Conservation (phyloP, 2,888 invertebrate species). For the Thumatha senex region DNA sequence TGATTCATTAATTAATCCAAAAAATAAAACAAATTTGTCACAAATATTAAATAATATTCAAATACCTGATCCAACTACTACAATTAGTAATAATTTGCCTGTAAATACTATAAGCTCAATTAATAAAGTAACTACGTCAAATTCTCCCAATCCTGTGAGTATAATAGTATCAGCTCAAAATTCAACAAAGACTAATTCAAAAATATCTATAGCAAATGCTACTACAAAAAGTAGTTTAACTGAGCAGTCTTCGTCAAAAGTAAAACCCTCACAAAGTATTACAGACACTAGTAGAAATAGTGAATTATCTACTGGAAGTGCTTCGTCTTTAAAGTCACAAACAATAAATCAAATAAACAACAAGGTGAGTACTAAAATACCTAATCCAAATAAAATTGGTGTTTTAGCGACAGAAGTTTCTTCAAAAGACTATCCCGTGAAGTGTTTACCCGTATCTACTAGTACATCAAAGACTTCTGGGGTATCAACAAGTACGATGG, state of each 20-base stretch:
- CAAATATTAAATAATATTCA: constrained; percentile 32
- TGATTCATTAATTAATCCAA: constrained; percentile 16
- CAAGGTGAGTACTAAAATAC: constrained; percentile 11
- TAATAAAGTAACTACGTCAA: constrained; percentile 10
- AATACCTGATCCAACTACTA: constrained; percentile 8
- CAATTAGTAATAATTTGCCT: constrained; percentile 1
- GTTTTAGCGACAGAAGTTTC: constrained; percentile 14
- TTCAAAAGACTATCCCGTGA: constrained; percentile 8
- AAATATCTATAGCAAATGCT: neutral
- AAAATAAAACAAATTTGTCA: constrained; percentile 25
- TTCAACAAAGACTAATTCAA: neutral
- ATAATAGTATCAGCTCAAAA: constrained; percentile 15
- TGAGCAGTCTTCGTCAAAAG: constrained; percentile 1
- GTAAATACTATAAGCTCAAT: neutral
- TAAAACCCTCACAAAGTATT: constrained; percentile 13
- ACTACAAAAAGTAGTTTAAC: neutral
- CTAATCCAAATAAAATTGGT: constrained; percentile 15
- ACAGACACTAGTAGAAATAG: constrained; percentile 15
- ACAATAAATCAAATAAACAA: constrained; percentile 9
- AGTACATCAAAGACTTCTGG: neutral
- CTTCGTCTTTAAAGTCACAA: constrained; percentile 19
- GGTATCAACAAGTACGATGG: neutral
- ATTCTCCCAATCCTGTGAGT: constrained; percentile 14
- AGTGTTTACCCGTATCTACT: neutral
- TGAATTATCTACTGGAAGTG: constrained; percentile 12